Evolutionary conservation across 2,797 vertebrate genomes (phyloP).

Genomic region (Gallinago stenura): DNA sequence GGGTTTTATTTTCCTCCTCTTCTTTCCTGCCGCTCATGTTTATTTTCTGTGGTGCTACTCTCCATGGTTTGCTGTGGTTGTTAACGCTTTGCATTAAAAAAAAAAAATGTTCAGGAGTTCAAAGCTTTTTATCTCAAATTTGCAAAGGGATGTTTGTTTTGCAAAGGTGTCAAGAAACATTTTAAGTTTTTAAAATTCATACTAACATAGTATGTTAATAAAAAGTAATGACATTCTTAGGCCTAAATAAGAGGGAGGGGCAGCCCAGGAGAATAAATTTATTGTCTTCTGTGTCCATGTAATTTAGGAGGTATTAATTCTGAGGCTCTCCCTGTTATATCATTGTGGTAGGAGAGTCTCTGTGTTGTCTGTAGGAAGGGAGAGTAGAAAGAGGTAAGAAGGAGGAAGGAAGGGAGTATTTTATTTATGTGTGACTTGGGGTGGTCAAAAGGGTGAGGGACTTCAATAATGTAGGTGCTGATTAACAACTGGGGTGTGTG

Average conservation of each 20-base stretch:
- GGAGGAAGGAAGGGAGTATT: not conserved
- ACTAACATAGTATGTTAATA: conserved; percentile 1
- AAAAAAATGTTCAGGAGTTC: conserved; percentile 13
- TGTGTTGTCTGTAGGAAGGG: not conserved
- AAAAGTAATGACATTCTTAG: not conserved
- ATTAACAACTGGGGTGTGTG: not conserved
- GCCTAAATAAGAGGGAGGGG: not conserved
- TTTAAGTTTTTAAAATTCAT: conserved; percentile 15
- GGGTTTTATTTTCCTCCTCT: not conserved
- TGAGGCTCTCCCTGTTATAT: not conserved
- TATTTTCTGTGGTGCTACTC: conserved; percentile 47
- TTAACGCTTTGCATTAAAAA: conserved; percentile 57
- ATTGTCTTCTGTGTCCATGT: not conserved
- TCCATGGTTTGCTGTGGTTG: conserved; percentile 28
- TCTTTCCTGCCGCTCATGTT: conserved; percentile 31
- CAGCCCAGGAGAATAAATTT: not conserved
- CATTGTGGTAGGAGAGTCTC: not conserved
- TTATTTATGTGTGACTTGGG: not conserved
- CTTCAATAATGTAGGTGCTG: not conserved
- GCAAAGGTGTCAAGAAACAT: conserved; percentile 1
- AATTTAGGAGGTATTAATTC: not conserved
- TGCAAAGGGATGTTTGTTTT: conserved; percentile 47
- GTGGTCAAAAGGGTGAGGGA: not conserved
- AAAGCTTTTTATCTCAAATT: conserved; percentile 59
- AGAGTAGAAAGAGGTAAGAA: not conserved